These are phyloP conservation scores for Acrobasis suavella DNA, from an alignment of 2,888 invertebrate species.

Conservation along the genomic window DNA sequence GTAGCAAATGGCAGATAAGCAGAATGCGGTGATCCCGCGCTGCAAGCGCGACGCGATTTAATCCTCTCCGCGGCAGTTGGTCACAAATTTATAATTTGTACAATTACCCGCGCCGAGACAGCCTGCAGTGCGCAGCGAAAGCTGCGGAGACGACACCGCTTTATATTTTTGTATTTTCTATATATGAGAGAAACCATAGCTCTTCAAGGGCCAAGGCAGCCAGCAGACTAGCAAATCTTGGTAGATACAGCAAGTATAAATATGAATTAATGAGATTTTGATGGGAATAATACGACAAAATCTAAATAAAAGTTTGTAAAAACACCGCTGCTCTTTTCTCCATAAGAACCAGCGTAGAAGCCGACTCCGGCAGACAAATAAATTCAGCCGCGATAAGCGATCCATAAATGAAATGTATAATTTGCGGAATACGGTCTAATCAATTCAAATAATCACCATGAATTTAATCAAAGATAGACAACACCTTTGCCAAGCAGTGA, in stretches of 20 bases:
- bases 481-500: too few species aligned
- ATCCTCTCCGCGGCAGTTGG: constrained; percentile 59
- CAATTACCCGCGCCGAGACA: constrained; percentile 72
- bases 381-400: constrained; percentile 79
- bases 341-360: constrained; percentile 50
- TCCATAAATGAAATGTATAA: too few species aligned
- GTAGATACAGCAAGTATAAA: too few species aligned
- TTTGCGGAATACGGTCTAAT: too few species aligned
- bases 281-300: too few species aligned
- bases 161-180: not conserved
- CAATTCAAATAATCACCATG: too few species aligned
- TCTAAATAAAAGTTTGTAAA: too few species aligned
- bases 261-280: too few species aligned
- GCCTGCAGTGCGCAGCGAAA: constrained; percentile 43
- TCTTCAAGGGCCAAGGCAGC: too few species aligned
- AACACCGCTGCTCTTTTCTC: not conserved
- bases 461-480: too few species aligned
- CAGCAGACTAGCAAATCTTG: too few species aligned
- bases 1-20: constrained; percentile 14
- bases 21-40: constrained; percentile 36
- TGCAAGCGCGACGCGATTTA: constrained; percentile 51
- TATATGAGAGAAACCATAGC: too few species aligned
- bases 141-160: constrained; percentile 25
- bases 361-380: constrained; percentile 71
- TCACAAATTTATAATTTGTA: constrained; percentile 80